Evolutionary conservation across 1,140 invertebrate species (phyloP).

Genomic region (Apis dorsata): DNA sequence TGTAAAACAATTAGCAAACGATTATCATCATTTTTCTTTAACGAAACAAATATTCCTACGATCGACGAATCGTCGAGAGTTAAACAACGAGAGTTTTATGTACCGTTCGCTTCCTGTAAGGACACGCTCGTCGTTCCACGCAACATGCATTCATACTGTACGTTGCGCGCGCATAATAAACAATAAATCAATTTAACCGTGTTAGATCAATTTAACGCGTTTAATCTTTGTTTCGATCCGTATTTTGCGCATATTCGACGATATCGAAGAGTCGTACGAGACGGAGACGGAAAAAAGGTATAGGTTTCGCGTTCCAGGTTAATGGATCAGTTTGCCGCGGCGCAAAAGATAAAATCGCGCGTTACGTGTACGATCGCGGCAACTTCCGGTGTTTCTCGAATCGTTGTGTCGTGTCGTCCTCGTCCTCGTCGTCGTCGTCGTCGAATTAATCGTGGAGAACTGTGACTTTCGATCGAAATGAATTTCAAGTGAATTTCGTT

Average conservation of each 20-base stretch:
- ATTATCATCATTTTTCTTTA: neutral
- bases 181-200: too few relatives aligned
- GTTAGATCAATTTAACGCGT: too few relatives aligned
- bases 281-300: too few relatives aligned
- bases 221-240: too few relatives aligned
- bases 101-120: too few relatives aligned
- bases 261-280: too few relatives aligned
- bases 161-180: too few relatives aligned
- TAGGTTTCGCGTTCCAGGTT: neutral
- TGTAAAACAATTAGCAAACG: slow-evolving; percentile 56
- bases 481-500: neutral
- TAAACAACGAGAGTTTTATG: too few relatives aligned
- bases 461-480: neutral
- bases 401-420: neutral
- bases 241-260: too few relatives aligned
- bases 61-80: neutral
- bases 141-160: too few relatives aligned
- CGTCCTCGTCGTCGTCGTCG: neutral
- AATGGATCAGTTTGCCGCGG: neutral
- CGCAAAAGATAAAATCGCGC: neutral
- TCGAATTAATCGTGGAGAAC: neutral
- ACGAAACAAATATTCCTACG: too few relatives aligned
- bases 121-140: too few relatives aligned
- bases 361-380: neutral
- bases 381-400: neutral